Conservation (phyloP, 1,140 invertebrate genomes). For the Leptinotarsa texana region DNA sequence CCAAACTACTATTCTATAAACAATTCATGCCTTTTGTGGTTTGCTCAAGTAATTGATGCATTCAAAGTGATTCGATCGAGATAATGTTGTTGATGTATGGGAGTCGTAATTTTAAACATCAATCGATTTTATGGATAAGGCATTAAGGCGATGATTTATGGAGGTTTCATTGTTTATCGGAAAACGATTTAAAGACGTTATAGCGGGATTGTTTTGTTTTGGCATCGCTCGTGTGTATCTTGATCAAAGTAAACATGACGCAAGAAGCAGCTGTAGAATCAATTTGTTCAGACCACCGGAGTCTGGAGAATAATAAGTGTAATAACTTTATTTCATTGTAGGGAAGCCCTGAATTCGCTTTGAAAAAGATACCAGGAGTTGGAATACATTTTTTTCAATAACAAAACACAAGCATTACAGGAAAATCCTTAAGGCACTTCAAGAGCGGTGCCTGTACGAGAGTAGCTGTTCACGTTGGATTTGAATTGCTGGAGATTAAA, state of each 20-base stretch:
- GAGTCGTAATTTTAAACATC: neutral
- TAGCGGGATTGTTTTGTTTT: neutral
- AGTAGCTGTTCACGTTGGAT: too few relatives aligned
- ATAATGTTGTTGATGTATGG: neutral
- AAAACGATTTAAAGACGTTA: neutral
- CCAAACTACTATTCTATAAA: too few relatives aligned
- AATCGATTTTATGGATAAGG: neutral
- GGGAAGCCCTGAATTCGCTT: too few relatives aligned
- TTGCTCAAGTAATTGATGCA: neutral
- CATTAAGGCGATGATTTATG: neutral
- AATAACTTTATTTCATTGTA: too few relatives aligned
- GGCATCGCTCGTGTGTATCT: neutral
- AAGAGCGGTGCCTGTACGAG: too few relatives aligned
- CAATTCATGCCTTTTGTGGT: neutral
- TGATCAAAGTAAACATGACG: conserved; percentile 3
- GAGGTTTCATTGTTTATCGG: neutral
- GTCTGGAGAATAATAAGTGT: neutral
- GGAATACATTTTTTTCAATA: too few relatives aligned
- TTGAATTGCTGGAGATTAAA: too few relatives aligned
- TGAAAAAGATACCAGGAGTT: too few relatives aligned
- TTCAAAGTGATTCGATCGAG: neutral
- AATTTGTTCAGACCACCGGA: neutral
- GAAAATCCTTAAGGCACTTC: too few relatives aligned
- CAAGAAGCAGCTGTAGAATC: neutral
- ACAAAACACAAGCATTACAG: too few relatives aligned